These are phyloP conservation scores for Tribolium castaneum DNA, from an alignment of 1,140 invertebrate species.

Conservation along the genomic window DNA sequence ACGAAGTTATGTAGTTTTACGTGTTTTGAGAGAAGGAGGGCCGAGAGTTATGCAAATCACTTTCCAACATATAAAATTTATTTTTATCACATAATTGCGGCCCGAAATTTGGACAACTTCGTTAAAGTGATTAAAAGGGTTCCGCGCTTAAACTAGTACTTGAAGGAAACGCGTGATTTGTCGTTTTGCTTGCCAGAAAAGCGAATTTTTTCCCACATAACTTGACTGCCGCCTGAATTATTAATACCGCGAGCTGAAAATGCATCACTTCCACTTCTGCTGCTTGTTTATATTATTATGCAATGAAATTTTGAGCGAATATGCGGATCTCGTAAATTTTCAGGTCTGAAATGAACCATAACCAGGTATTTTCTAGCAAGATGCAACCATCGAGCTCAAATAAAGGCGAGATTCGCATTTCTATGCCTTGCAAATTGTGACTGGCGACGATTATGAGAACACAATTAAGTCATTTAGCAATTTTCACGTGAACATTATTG, in stretches of 20 bases:
- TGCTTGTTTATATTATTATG: slow-evolving; percentile 21
- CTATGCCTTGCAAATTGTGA: neutral
- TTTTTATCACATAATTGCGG: slow-evolving; percentile 16
- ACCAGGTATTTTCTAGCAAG: neutral
- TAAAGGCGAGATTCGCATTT: neutral
- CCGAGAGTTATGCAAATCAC: slow-evolving; percentile 9
- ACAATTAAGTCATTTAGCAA: neutral
- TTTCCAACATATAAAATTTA: slow-evolving; percentile 19
- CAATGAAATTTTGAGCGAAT: slow-evolving; percentile 1
- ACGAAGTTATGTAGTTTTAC: slow-evolving; percentile 23
- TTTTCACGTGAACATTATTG: neutral
- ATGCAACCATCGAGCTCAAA: slow-evolving; percentile 1
- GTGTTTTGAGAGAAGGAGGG: slow-evolving; percentile 3
- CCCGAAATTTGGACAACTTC: neutral
- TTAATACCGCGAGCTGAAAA: neutral
- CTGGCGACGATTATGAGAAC: neutral
- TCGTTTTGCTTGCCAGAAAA: neutral
- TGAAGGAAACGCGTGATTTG: neutral
- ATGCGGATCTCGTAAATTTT: slow-evolving; percentile 5
- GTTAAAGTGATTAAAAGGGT: neutral
- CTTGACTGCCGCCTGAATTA: neutral
- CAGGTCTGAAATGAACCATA: neutral
- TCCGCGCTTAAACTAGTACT: neutral
- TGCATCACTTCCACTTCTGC: neutral
- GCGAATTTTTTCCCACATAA: neutral